phyloP scores from a whole-genome alignment of 2,888 invertebrate genomes.

The Ypsolopha scabrella region DNA sequence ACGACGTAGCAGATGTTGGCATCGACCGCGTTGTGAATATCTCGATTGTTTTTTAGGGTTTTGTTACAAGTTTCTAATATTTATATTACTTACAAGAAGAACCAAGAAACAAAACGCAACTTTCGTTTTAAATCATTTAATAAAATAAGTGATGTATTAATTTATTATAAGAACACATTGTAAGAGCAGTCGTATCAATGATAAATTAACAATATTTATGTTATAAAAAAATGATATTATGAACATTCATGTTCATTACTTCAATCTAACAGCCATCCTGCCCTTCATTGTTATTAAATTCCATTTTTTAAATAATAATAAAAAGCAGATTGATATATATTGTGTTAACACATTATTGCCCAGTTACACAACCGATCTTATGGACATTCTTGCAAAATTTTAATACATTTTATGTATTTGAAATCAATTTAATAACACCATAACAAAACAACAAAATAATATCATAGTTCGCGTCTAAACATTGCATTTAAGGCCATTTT shows the following conservation, averaged over 20 bases:
- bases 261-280: no score
- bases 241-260: not conserved
- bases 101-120: slow-evolving; percentile 9
- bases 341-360: not conserved
- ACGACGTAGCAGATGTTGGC: no score
- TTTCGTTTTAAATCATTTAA: slow-evolving; percentile 57
- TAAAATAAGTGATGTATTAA: slow-evolving; percentile 68
- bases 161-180: slow-evolving; percentile 62
- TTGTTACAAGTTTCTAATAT: no score
- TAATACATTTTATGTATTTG: not conserved
- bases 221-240: slow-evolving; percentile 2
- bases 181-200: slow-evolving; percentile 47
- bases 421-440: not conserved
- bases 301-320: no score
- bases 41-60: no score
- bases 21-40: no score
- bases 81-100: not conserved
- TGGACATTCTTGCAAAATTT: not conserved
- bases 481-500: slow-evolving; percentile 27
- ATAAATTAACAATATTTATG: slow-evolving; percentile 18
- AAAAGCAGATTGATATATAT: not conserved
- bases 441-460: slow-evolving; percentile 1
- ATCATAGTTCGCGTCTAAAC: slow-evolving; percentile 14
- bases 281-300: no score
- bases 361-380: not conserved